Evolutionary conservation across 2,797 vertebrate species (phyloP).

Genomic region (Takifugu ocellatus): DNA sequence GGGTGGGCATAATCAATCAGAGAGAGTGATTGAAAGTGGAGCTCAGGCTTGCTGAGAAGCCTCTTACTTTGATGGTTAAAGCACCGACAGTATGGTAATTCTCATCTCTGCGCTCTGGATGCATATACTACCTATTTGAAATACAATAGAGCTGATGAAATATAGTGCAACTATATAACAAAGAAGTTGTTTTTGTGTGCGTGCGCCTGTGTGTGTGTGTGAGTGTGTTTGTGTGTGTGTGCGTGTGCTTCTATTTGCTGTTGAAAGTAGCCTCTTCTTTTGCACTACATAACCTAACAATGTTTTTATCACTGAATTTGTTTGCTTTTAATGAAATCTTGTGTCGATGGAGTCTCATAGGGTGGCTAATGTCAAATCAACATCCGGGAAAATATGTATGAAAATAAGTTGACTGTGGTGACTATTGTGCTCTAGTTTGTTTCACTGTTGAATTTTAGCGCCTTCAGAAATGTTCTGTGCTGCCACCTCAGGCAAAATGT

Average conservation of each 20-base stretch:
- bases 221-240: no score
- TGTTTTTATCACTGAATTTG: no score
- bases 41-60: slow-evolving; percentile 60
- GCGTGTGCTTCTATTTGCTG: slow-evolving; percentile 8
- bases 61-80: slow-evolving; percentile 56
- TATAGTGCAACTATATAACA: slow-evolving; percentile 46
- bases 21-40: slow-evolving; percentile 64
- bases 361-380: no score
- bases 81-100: slow-evolving; percentile 55
- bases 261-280: neutral
- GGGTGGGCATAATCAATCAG: slow-evolving; percentile 63
- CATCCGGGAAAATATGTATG: no score
- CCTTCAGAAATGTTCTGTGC: no score
- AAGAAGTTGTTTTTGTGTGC: slow-evolving; percentile 11
- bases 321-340: no score
- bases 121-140: slow-evolving; percentile 49
- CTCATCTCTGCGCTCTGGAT: slow-evolving; percentile 50
- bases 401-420: no score
- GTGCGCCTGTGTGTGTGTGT: slow-evolving; percentile 4
- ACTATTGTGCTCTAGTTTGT: no score
- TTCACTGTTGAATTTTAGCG: no score
- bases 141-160: slow-evolving; percentile 69
- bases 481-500: no score
- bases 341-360: no score
- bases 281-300: no score